phyloP scores from a whole-genome alignment of 1,140 invertebrate genomes.

The Papilio machaon region DNA sequence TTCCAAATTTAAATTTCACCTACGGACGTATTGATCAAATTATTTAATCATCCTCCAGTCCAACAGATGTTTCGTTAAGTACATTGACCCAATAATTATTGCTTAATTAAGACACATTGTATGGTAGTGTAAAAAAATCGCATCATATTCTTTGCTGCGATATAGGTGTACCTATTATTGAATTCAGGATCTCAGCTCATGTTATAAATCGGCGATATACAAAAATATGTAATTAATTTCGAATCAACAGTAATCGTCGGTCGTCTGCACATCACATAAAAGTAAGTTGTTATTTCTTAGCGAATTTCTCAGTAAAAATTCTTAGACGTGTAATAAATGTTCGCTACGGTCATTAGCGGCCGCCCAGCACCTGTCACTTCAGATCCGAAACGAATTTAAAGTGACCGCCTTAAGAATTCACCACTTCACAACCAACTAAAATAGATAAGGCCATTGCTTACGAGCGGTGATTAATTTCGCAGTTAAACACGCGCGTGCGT shows the following conservation, averaged over 20 bases:
- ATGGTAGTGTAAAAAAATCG: too few relatives aligned
- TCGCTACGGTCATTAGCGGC: slow-evolving; percentile 35
- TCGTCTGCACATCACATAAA: slow-evolving; percentile 29
- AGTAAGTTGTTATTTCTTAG: slow-evolving; percentile 34
- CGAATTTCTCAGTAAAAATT: slow-evolving; percentile 37
- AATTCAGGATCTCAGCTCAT: background rate
- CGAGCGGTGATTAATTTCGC: slow-evolving; percentile 49
- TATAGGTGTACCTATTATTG: background rate
- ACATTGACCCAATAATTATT: too few relatives aligned
- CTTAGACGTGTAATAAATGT: slow-evolving; percentile 38
- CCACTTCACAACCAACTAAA: slow-evolving; percentile 40
- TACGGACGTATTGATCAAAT: too few relatives aligned
- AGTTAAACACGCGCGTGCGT: slow-evolving; percentile 48
- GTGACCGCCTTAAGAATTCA: slow-evolving; percentile 39
- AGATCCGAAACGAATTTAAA: slow-evolving; percentile 37
- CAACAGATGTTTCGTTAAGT: too few relatives aligned
- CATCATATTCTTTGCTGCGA: too few relatives aligned
- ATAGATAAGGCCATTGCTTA: slow-evolving; percentile 44
- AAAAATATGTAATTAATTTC: background rate
- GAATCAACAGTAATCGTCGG: slow-evolving; percentile 4
- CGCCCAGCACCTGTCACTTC: slow-evolving; percentile 34
- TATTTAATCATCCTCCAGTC: too few relatives aligned
- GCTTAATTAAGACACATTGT: too few relatives aligned
- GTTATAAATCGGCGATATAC: background rate
- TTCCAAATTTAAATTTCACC: too few relatives aligned